A percentile compares a stretch with the other conserved stretches of the same genome.
Conservation (phyloP, 2,888 invertebrate genomes). For the Norana najaformis region DNA sequence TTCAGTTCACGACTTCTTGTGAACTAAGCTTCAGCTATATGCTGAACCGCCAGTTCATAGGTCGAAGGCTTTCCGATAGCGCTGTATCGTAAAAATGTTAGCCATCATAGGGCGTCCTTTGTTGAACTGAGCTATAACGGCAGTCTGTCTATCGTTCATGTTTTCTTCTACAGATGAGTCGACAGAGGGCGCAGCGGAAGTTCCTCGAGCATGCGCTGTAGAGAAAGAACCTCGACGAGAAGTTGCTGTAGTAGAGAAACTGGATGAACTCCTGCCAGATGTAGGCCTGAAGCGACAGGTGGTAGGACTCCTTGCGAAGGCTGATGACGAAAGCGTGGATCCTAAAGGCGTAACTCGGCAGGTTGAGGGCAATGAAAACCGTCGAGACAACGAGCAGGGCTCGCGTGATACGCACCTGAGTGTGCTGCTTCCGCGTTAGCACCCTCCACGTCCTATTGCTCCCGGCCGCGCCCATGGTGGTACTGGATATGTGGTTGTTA, state of each 20-base stretch:
- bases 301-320: conserved; percentile 33
- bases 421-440: conserved; percentile 40
- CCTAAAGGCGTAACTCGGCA: conserved; percentile 43
- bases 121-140: no score
- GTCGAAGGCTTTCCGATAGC: no score
- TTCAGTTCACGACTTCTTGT: no score
- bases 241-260: conserved; percentile 43
- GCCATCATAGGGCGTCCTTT: no score
- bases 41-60: no score
- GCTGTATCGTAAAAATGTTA: no score
- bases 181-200: conserved; percentile 41
- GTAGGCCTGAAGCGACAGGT: conserved; percentile 30
- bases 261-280: conserved; percentile 43
- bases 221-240: conserved; percentile 45
- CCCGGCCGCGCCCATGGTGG: not conserved
- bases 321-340: conserved; percentile 41
- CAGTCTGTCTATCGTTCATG: not conserved
- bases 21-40: no score
- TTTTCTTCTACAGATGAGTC: conserved; percentile 24
- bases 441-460: conserved; percentile 27
- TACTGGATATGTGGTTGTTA: not conserved
- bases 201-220: conserved; percentile 43
- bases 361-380: conserved; percentile 44
- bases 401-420: conserved; percentile 44
- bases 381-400: conserved; percentile 44